These are phyloP conservation scores for Danio albolineatus DNA, from an alignment of 2,797 vertebrate genomes.

Conservation along the genomic window DNA sequence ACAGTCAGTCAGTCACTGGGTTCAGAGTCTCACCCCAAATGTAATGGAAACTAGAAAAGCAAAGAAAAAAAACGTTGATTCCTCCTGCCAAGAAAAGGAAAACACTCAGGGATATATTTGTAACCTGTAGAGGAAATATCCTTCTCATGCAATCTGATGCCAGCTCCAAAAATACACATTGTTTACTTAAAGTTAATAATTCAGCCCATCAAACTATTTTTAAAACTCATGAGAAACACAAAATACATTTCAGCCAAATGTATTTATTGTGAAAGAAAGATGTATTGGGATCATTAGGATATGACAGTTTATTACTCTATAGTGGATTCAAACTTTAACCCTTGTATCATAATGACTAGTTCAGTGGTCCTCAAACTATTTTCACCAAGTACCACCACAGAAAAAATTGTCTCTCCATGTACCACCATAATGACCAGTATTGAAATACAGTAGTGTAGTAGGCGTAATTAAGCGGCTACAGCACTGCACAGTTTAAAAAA, in stretches of 20 bases:
- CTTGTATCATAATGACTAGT: no score
- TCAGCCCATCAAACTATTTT: conserved; percentile 23
- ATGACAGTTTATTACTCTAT: background rate
- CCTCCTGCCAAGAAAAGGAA: conserved; percentile 16
- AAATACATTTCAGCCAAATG: conserved; percentile 18
- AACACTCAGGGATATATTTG: background rate
- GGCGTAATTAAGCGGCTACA: no score
- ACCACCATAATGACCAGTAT: no score
- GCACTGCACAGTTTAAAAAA: no score
- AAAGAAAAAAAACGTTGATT: background rate
- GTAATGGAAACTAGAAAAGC: background rate
- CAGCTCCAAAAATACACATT: conserved; percentile 8
- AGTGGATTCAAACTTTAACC: background rate
- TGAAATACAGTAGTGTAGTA: no score
- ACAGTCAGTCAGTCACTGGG: background rate
- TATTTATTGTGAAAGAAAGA: background rate
- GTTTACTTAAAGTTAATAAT: conserved; percentile 34
- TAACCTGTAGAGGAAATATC: background rate
- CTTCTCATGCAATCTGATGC: background rate
- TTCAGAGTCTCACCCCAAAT: background rate
- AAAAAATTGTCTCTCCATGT: no score
- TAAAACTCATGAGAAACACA: conserved; percentile 24
- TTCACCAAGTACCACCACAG: no score
- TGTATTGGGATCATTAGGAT: background rate
- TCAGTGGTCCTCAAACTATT: no score